phyloP scores from a whole-genome alignment of 2,888 invertebrate genomes.

The Andricus quercusramuli region DNA sequence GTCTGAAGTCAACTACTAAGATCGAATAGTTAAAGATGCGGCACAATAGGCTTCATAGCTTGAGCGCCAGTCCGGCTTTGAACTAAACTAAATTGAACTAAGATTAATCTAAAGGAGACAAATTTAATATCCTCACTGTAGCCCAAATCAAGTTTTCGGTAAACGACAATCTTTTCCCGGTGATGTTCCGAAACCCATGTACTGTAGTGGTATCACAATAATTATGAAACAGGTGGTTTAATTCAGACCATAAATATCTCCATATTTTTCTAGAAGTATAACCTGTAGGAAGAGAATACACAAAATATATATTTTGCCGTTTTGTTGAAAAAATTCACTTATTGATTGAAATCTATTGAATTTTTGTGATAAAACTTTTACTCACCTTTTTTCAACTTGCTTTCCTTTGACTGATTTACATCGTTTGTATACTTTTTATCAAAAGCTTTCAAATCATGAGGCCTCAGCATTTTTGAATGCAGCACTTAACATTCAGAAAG shows the following conservation, averaged over 20 bases:
- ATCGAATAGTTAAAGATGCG: too few species aligned
- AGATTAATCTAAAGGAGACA: too few species aligned
- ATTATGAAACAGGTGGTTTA: background rate
- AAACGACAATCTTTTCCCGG: constrained; percentile 38
- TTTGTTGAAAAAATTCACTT: background rate
- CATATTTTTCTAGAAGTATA: background rate
- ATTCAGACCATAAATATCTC: background rate
- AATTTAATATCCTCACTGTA: constrained; percentile 38
- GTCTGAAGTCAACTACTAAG: too few species aligned
- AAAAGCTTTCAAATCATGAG: background rate
- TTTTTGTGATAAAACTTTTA: background rate
- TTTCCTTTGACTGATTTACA: background rate
- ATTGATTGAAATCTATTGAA: too few species aligned
- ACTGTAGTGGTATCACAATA: constrained; percentile 50
- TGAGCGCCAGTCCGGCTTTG: too few species aligned
- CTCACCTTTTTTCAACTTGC: background rate
- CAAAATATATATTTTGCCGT: background rate
- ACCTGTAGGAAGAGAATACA: background rate
- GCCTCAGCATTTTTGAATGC: too few species aligned
- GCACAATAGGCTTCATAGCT: too few species aligned
- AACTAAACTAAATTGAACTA: too few species aligned
- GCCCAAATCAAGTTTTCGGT: constrained; percentile 49
- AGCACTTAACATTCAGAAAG: too few species aligned
- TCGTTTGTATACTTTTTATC: background rate
- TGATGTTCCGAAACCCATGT: constrained; percentile 54